These are phyloP conservation scores for Menidia menidia DNA, from an alignment of 2,797 vertebrate genomes.

Conservation along the genomic window DNA sequence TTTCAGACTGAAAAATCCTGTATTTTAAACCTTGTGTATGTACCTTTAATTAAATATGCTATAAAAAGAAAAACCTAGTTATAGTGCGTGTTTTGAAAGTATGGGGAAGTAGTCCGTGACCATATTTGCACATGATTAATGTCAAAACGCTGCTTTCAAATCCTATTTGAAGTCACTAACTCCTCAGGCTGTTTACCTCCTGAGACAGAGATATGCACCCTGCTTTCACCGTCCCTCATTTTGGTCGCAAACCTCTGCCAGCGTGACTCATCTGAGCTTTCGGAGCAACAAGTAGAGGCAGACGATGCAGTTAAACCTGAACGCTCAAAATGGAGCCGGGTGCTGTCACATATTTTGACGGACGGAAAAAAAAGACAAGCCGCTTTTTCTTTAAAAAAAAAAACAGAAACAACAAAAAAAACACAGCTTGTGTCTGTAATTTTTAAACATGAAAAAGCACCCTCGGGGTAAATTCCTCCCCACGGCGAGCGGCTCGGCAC, in stretches of 20 bases:
- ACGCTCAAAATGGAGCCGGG: conserved; percentile 5
- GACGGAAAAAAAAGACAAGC: conserved; percentile 27
- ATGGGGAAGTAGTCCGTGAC: background rate
- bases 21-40: too few species aligned
- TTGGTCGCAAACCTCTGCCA: background rate
- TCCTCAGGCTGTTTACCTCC: too few species aligned
- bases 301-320: conserved; percentile 4
- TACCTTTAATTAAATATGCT: too few species aligned
- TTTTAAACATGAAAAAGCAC: conserved; percentile 36
- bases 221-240: conserved; percentile 4
- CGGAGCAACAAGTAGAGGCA: background rate
- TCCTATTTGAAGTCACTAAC: background rate
- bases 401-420: background rate
- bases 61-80: too few species aligned
- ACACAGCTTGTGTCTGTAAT: conserved; percentile 27
- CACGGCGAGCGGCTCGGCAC: conserved; percentile 44
- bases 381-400: background rate
- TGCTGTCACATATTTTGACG: conserved; percentile 19
- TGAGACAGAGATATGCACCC: background rate
- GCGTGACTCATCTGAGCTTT: background rate
- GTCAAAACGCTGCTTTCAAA: background rate
- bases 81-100: too few species aligned
- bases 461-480: conserved; percentile 43
- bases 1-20: too few species aligned
- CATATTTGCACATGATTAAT: background rate